Evolutionary conservation across 2,888 invertebrate species (phyloP), one percentile per base, ranked within the genome.

Genomic region (Eremobia ochroleuca): DNA sequence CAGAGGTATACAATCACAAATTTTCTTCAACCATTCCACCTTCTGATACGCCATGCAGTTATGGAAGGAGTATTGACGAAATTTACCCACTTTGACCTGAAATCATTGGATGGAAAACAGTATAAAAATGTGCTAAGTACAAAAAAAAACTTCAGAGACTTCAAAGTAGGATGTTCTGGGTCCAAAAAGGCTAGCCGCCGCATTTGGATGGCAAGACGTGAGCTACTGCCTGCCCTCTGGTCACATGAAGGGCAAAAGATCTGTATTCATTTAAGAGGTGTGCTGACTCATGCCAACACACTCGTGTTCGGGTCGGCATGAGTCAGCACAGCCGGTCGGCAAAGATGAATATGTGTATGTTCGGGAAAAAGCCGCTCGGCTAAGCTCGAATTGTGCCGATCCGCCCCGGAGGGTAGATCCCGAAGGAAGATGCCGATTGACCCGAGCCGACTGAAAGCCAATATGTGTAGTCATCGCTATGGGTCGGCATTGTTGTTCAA

Each of bases 1-100:
- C 78, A 96, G 95, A 0, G 98, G 98, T 1, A 97, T 92, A 90
- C 98, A 98, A 15, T 97, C 96, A 86, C 98, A 98, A 2, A 91
- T 84, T 8, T 91, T 89, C 34, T 92, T 92, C 0, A 97, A 93
- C 62, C 97, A 90, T 61, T 93, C 91, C 31, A 97, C 93, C 55
- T 97, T 97, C 87, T 97, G 97, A 83, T 97, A 97, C 1, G 97
- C 95, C 94, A 98, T 94, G 87, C 98, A 98, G 91, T 98, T 98
- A 81, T 97, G 97, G 80, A 97, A 98, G 0, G 97, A 97, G 88
- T 98, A 98, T 11, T 95, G 94, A 0, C 88, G 91, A 62, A 96
- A 90, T 83, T 92, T 87, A 92, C 94, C 86, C 87, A 94, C 71
- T 77, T 89, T 79, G n/a, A 94, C 40, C 95, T 96, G 90, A 83